Evolutionary conservation across 1,140 invertebrate species (phyloP), one percentile per base, ranked within the genome.

Genomic region (Trachymyrmex cornetzi): DNA sequence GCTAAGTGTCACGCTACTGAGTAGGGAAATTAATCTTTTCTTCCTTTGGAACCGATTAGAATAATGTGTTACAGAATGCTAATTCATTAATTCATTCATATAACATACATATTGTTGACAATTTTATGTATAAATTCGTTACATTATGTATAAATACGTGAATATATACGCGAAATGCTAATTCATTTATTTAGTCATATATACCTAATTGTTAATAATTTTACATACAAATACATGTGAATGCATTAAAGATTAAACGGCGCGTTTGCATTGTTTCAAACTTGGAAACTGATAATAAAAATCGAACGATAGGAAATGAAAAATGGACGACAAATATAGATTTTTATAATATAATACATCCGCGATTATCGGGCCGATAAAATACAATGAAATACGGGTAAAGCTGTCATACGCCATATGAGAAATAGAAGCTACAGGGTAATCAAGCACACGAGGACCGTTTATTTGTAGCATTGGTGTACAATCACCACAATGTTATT

Each of bases 401-500:
- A 34, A 53, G 34, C 48, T 80, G 77, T 69, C 64, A n/a, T 16
- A 34, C 22, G 14, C 63, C 30, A 69, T 34, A 55, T 34, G 30
- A 11, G n/a, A 55, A 55, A 66, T 24, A 38, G 48, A 38, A 80
- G 34, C n/a, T 55, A 16, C n/a, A 34, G 7, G 9, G 11, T 57
- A 50, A 72, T 81, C 79, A 57, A 72, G n/a, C 14, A 22, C 44
- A 57, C 16, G n/a, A 57, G n/a, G 27, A 9, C 16, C 14, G 22
- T 30, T 67, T 67, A 53, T 67, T 67, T 38, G 63, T 80, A 55
- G 50, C 44, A 3, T 12, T 27, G 9, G 38, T 22, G 38, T 16
- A 55, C 38, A 19, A 84, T 74, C 27, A 50, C 24, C 22, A 30
- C 30, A 81, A 57, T 11, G 19, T 57, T 75, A 84, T 61, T 84